Evolutionary conservation across 2,888 invertebrate genomes (phyloP), one percentile per base, ranked within the genome.

Genomic region (Perithous albicinctus): DNA sequence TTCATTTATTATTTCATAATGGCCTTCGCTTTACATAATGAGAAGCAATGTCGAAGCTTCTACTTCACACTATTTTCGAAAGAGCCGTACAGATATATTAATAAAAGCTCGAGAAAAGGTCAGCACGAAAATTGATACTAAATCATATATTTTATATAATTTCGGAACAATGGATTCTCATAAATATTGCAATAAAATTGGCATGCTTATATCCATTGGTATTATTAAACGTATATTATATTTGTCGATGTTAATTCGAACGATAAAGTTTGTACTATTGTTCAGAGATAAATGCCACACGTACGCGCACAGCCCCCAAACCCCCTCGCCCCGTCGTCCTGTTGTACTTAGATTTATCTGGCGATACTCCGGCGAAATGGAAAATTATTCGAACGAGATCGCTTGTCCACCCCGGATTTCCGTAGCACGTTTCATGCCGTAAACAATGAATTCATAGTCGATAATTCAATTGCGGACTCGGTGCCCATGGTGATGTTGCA

Each of bases 381-480:
- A 81, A 81, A 81, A 81, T 81, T 81, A 81, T 81, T 81, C 77
- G 80, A 81, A 73, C 77, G 77, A 73, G 77, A 81, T 77, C 67
- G 80, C 73, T 77, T 77, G 80, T 81, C 77, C 77, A 77, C 77
- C 73, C 80, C 80, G 80, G 77, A 81, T 77, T 77, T 81, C 80
- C 80, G 77, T 73, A 73, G 77, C 73, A 54, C 56, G 41, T 73
- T 77, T 81, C 73, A 67, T 48, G 54, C 80, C 73, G 77, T 77
- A 81, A 81, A 81, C 80, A 81, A 81, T 81, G 80, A 77, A 81
- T 81, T 81, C 80, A 81, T 81, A 77, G 80, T 73, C 80, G 80
- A 81, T 81, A 81, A 81, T 81, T 81, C 80, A 81, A 81, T 77
- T 81, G 80, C 61, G 80, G 80, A 77, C 73, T 73, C 67, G 43